Base-by-base conservation (phyloP, 2,797 vertebrate genomes). In the Falco cherrug region DNA sequence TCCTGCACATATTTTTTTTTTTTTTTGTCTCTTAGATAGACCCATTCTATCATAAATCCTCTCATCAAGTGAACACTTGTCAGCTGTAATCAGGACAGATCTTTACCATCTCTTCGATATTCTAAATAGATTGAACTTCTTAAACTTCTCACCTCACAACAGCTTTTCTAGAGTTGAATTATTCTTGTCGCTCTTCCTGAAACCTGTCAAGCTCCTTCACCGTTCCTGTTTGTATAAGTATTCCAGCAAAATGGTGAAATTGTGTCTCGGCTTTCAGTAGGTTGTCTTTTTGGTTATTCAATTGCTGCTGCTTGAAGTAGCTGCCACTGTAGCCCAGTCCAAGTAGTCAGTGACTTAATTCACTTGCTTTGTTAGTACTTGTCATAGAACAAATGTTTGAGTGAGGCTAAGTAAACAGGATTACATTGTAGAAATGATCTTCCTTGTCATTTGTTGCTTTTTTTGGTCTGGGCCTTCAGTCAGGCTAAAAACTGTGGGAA, bases 21-120 rank as follows among this genome's bases (percentile, higher is more conserved):
- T 69, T 51, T 67, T 95, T 51, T 90, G 76, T 90, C 86, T 87
- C 56, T 82, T 84, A 61, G 64, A 43, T 84, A 28, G 81, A 74
- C 90, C 95, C 35, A 93, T 95, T 88, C 88, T 91, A 9, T 80
- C 91, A 95, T 95, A 90, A 96, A 95, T 90, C 90, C 64, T 93
- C 60, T 93, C 93, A 95, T 96, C 83, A 92, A 84, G 51, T 2
- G 5, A 94, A 75, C 65, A 63, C 87, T 84, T 90, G 74, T 91
- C 89, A 93, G 6, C 80, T 84, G 57, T 65, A 73, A 79, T 90
- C 91, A 90, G 85, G 87, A 76, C 59, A 87, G 37, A 86, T 90
- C 89, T 93, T 94, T 91, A 65, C 87, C 24, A 71, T 89, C 57
- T 70, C 85, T 93, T 87, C 81, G 82, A 84, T 90, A 75, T 69